Evolutionary conservation across 2,797 vertebrate species (phyloP), one percentile per base, ranked within the genome.

Genomic region (Gorsachius magnificus): DNA sequence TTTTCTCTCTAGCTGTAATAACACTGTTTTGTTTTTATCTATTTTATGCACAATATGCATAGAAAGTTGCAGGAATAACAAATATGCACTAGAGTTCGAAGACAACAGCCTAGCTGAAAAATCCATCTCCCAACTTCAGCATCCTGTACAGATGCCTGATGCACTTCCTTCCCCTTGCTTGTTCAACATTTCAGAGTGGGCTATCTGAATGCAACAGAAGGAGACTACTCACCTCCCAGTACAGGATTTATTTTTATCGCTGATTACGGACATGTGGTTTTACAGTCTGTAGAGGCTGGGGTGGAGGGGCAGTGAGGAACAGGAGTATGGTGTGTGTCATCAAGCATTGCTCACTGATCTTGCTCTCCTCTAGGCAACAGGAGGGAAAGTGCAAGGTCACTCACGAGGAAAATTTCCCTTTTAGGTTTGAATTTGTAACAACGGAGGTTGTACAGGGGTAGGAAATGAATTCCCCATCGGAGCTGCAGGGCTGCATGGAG

Each of bases 371-470:
- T 41, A 92, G 82, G 89, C 92, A 97, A 63, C 82, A 89, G 79
- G 61, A 94, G 51, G 76, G 89, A 81, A 86, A 96, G 84, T 58
- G 65, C 82, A 93, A 96, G 92, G 65, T 92, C 89, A 88, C 79
- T 92, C 84, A 80, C 4, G 0, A 92, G 82, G 91, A 96, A 91
- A 92, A 96, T 90, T 85, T 69, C 91, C 91, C 84, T 92, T 95
- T 94, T 94, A 91, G 82, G 76, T 91, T 29, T 68, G 76, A 91
- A 94, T 87, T 91, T 57, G 3, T 83, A 46, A 36, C 84, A 76
- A 91, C 1, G 5, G 74, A 87, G 87, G 48, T 35, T 83, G 54
- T 69, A 16, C 21, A 69, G 69, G 9, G 14, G 48, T 51, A 86
- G 74, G 85, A 87, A 93, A 96, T 16, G 18, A 86, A 91, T 53